Evolutionary conservation across 2,113 vertebrate genomes (phyloP).

Genomic region (Zeus faber): DNA sequence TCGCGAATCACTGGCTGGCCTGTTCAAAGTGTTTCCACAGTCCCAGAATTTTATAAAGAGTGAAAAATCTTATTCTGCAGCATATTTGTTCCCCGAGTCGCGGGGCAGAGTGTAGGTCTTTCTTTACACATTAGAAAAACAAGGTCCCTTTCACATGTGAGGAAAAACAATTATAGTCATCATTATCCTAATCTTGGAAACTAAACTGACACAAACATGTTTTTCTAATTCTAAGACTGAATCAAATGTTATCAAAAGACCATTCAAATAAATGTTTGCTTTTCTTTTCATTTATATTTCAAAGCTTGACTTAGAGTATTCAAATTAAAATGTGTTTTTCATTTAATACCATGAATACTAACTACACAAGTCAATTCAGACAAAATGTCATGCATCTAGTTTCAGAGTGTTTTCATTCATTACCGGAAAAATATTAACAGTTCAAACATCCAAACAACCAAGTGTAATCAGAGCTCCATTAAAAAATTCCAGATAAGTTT

Average conservation of each 20-base stretch:
- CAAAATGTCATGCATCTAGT: background rate
- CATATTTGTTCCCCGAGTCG: constrained; percentile 55
- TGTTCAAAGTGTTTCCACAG: constrained; percentile 76
- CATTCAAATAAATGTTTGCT: too few species aligned
- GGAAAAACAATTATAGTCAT: constrained; percentile 42
- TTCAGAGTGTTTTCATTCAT: background rate
- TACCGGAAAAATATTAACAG: background rate
- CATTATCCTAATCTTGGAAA: too few species aligned
- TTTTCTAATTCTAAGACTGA: too few species aligned
- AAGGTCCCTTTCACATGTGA: constrained; percentile 45
- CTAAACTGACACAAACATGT: too few species aligned
- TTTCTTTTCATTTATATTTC: too few species aligned
- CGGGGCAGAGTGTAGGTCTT: constrained; percentile 53
- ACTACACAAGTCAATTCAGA: too few species aligned
- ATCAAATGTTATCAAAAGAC: too few species aligned
- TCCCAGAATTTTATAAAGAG: constrained; percentile 48
- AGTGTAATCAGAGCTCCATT: background rate
- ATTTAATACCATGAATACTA: too few species aligned
- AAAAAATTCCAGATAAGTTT: constrained; percentile 12
- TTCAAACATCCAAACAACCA: background rate
- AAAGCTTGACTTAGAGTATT: too few species aligned
- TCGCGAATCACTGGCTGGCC: constrained; percentile 71
- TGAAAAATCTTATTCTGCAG: constrained; percentile 51
- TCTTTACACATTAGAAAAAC: constrained; percentile 53
- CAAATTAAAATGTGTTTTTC: too few species aligned